These are phyloP conservation scores for Toxotes chatareus DNA, from an alignment of 2,113 vertebrate genomes.

Conservation along the genomic window DNA sequence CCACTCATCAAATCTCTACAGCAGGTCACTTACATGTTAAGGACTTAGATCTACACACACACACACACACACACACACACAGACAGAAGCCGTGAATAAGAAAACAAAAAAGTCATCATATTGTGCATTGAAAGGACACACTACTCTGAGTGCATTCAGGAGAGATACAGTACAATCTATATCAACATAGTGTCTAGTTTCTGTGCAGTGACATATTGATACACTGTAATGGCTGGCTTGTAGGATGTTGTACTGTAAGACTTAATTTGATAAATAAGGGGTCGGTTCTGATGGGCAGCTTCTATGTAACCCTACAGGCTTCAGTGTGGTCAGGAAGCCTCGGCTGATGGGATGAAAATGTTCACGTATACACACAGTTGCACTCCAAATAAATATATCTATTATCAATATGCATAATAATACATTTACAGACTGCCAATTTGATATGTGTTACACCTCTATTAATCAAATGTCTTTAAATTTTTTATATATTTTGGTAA, in stretches of 20 bases:
- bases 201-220: slow-evolving; percentile 68
- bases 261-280: slow-evolving; percentile 50
- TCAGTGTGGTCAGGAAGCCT: slow-evolving; percentile 79
- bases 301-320: slow-evolving; percentile 75
- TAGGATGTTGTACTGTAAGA: slow-evolving; percentile 58
- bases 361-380: slow-evolving; percentile 89
- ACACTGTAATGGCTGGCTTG: slow-evolving; percentile 75
- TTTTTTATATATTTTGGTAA: slow-evolving; percentile 55
- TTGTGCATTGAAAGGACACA: slow-evolving; percentile 78
- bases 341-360: slow-evolving; percentile 84
- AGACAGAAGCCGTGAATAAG: slow-evolving; percentile 69
- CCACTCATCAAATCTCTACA: slow-evolving; percentile 38
- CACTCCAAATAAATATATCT: slow-evolving; percentile 86
- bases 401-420: slow-evolving; percentile 80
- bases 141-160: slow-evolving; percentile 73
- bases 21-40: slow-evolving; percentile 41
- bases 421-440: slow-evolving; percentile 84
- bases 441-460: slow-evolving; percentile 85
- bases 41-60: slow-evolving; percentile 57
- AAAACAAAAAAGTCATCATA: slow-evolving; percentile 61
- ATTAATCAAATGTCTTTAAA: slow-evolving; percentile 68
- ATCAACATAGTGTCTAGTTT: slow-evolving; percentile 65
- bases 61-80: slow-evolving; percentile 69
- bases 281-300: slow-evolving; percentile 37
- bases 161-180: slow-evolving; percentile 69